Percentiles rank a stretch among this genome's conserved stretches.
Conservation (phyloP, 2,797 vertebrate genomes). For the Gobio occitaniae region DNA sequence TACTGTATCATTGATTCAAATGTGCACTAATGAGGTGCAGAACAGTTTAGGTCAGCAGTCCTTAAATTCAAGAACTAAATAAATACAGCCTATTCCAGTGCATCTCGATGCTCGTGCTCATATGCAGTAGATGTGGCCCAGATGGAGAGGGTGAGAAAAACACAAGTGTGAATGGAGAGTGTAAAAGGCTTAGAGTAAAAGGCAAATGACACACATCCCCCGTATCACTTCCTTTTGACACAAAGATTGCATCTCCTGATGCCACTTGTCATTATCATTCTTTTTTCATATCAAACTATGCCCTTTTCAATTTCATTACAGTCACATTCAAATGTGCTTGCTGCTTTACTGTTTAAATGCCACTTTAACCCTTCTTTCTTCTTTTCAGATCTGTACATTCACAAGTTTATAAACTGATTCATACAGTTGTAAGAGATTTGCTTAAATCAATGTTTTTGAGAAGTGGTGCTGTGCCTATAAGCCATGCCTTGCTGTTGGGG, state of each 20-base stretch:
- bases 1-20: neutral
- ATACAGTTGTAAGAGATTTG: neutral
- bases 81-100: slow-evolving; percentile 24
- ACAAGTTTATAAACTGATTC: neutral
- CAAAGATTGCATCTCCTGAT: slow-evolving; percentile 38
- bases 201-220: slow-evolving; percentile 50
- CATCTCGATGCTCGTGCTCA: slow-evolving; percentile 25
- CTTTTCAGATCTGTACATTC: neutral
- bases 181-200: slow-evolving; percentile 40
- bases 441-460: neutral
- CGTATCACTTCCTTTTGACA: slow-evolving; percentile 55
- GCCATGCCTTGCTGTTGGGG: neutral
- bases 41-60: slow-evolving; percentile 13
- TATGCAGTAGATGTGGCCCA: slow-evolving; percentile 54
- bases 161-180: slow-evolving; percentile 44
- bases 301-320: neutral
- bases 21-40: slow-evolving; percentile 9
- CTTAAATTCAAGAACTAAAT: slow-evolving; percentile 8
- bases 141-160: slow-evolving; percentile 59
- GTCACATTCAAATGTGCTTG: neutral
- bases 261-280: neutral
- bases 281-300: neutral
- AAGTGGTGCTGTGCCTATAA: neutral
- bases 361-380: neutral
- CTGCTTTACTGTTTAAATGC: neutral